These are phyloP conservation scores for Ganaspis brasiliensis DNA, from an alignment of 2,888 invertebrate genomes.

Conservation along the genomic window DNA sequence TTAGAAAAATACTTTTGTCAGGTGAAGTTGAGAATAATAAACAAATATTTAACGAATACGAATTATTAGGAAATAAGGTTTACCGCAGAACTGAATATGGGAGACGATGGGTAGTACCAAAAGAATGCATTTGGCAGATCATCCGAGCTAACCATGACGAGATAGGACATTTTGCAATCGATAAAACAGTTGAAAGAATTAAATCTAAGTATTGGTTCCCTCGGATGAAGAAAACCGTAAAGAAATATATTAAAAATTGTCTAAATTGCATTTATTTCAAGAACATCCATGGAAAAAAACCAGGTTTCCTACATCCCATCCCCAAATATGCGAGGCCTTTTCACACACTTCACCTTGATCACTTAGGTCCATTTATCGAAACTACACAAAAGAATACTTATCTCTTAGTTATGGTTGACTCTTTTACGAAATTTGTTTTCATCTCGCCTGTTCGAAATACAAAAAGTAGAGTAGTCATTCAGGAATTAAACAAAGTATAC, in stretches of 20 bases:
- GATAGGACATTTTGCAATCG: constrained; percentile 58
- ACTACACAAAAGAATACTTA: not conserved
- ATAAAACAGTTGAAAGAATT: constrained; percentile 55
- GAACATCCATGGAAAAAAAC: too few relatives aligned
- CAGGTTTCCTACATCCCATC: not conserved
- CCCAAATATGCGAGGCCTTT: not conserved
- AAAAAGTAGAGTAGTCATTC: not conserved
- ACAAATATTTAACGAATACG: not conserved
- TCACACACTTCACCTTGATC: not conserved
- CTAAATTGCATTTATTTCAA: not conserved
- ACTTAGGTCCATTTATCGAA: not conserved
- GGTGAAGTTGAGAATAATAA: not conserved
- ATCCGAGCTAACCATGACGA: constrained; percentile 54
- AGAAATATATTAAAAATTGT: constrained; percentile 8
- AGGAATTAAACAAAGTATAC: not conserved
- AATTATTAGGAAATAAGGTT: constrained; percentile 1
- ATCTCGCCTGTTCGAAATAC: not conserved
- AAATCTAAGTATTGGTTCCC: not conserved
- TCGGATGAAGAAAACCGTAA: not conserved
- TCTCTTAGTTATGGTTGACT: not conserved
- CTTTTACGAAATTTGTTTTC: not conserved
- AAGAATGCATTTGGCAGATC: constrained; percentile 47
- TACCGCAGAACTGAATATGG: constrained; percentile 1
- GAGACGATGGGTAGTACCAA: constrained; percentile 44
- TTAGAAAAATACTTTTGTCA: not conserved